Evolutionary conservation across 2,113 vertebrate species (phyloP).

Genomic region (Ctenodactylus gundi): DNA sequence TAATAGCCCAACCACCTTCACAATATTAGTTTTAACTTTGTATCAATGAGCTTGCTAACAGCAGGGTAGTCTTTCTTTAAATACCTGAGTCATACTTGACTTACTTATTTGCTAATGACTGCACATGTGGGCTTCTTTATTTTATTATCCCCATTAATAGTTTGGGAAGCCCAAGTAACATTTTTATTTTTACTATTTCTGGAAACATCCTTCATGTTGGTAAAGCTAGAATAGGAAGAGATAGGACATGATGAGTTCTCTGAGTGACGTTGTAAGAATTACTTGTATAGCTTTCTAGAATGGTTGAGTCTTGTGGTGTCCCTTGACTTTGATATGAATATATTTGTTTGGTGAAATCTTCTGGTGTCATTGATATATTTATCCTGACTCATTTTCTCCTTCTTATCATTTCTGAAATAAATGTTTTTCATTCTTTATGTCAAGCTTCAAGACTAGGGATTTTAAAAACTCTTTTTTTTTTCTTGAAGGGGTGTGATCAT

Average conservation of each 20-base stretch:
- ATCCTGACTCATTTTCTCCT: not conserved
- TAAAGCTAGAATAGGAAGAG: not conserved
- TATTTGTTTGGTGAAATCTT: not conserved
- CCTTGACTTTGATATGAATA: not conserved
- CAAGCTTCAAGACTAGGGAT: not conserved
- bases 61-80: not conserved
- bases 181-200: not conserved
- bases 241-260: not conserved
- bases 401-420: not conserved
- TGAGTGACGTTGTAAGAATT: not conserved
- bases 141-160: not conserved
- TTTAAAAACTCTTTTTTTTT: not conserved
- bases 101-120: not conserved
- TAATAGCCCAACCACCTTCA: not conserved
- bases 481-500: slow-evolving; percentile 57
- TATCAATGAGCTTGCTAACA: not conserved
- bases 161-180: not conserved
- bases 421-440: not conserved
- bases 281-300: not conserved
- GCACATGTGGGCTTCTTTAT: not conserved
- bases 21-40: not conserved
- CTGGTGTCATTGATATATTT: not conserved
- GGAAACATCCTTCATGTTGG: not conserved
- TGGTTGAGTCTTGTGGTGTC: not conserved
- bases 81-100: not conserved